These are phyloP conservation scores for Acanthopagrus latus DNA, from an alignment of 2,797 vertebrate genomes.

Conservation along the genomic window DNA sequence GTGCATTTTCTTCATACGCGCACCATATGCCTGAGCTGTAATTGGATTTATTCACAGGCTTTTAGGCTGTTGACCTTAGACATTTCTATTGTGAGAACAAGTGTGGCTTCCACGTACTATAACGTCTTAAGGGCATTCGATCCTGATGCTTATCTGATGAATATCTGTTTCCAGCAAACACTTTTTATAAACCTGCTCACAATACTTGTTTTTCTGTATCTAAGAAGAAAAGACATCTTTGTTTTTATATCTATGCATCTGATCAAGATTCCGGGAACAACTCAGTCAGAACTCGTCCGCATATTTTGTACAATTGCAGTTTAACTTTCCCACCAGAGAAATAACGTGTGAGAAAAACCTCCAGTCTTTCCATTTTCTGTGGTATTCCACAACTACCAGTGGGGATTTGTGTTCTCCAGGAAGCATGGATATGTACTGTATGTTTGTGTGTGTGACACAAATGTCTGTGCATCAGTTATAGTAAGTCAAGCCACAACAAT, in stretches of 20 bases:
- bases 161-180: neutral
- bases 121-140: neutral
- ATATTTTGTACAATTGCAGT: neutral
- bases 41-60: conserved; percentile 23
- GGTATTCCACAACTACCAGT: conserved; percentile 19
- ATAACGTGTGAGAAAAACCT: neutral
- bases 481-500: conserved; percentile 22
- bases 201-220: neutral
- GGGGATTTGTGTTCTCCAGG: conserved; percentile 26
- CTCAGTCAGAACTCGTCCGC: neutral
- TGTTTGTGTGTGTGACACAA: neutral
- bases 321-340: conserved; percentile 20
- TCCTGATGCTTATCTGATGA: neutral
- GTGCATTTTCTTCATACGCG: conserved; percentile 47
- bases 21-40: conserved; percentile 18
- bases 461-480: conserved; percentile 24
- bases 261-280: neutral
- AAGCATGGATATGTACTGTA: neutral
- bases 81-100: conserved; percentile 23
- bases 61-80: conserved; percentile 22
- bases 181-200: neutral
- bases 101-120: neutral
- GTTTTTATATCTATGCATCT: neutral
- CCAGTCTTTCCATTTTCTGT: conserved; percentile 4
- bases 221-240: neutral